Evolutionary conservation across 1,140 invertebrate species (phyloP), one percentile per base, ranked within the genome.

Genomic region (Rhagoletis zephyria): DNA sequence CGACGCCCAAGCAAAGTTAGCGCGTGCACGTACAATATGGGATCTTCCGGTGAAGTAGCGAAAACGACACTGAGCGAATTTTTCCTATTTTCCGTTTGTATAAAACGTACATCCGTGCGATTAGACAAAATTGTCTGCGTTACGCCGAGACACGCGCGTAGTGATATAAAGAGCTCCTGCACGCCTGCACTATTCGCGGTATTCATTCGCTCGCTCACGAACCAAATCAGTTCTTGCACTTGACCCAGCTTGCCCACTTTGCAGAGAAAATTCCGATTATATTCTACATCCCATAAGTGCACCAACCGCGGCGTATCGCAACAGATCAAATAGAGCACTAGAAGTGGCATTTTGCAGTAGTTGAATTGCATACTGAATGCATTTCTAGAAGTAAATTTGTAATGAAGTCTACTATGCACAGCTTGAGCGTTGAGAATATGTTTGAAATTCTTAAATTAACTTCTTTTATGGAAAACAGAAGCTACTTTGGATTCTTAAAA

Each of bases 171-270:
- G 10, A 91, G 90, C n/a, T 88, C 45, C 2, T 92, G 88, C 7
- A 89, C 5, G n/a, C 89, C 48, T 2, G 88, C 74, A n/a, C 86
- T 85, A 4, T 89, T 85, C 40, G 88, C 67, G 0, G 77, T 16
- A 7, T 61, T 61, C 10, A 90, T 61, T 6, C 89, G 19, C 2
- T 88, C 89, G 77, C 91, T 92, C 1, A 91, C 77, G 60, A 90
- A 92, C 91, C 91, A 91, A 1, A 90, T 90, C 6, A 91, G 45
- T 16, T 91, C 91, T 89, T 91, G 91, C 30, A 14, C n/a, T 3
- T 19, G n/a, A 30, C 51, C 10, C 0, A 56, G 19, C 48, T 81
- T 81, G 42, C 74, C 74, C 48, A 30, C 2, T 81, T 19, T 56
- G 74, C 74, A 81, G 4, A 81, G 48, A 3, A 81, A 51, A 30